Evolutionary conservation across 2,888 invertebrate genomes (phyloP), one percentile per base, ranked within the genome.

Genomic region (Macrosiphum euphorbiae): DNA sequence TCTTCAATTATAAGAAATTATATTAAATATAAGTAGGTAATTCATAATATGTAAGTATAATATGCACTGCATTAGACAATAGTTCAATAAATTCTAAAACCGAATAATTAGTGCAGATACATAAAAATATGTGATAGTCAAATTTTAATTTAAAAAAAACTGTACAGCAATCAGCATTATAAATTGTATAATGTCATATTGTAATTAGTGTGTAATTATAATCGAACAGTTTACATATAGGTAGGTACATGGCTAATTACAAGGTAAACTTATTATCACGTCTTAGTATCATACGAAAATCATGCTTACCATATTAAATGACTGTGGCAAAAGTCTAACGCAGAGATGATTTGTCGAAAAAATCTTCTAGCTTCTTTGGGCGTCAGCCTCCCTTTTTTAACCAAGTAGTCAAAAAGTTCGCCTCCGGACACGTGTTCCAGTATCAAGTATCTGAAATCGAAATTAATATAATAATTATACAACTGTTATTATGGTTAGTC

Each of bases 361-460:
- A 99, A 99, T 95, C 99, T 97, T 94, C 99, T 96, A 7, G 99
- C 99, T 96, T 99, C 99, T 96, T 99, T 99, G 0, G 99, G 99
- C 94, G 99, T 99, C 90, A 99, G 97, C 92, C 99, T 97, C 88
- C 99, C 99, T 96, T 99, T 99, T 96, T 99, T 99, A 94, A 99
- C 99, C 95, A 99, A 97, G 96, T 99, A 99, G 96, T 99, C 99
- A 96, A 99, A 99, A 90, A 99, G 96, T 96, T 99, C 99, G 0
- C 99, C 99, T 1, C 99, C 99, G 94, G 99, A 99, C 1, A 99
- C 99, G 96, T 99, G 99, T 96, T 99, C 99, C 96, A 99, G 96
- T 95, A 99, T 98, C 96, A 99, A 97, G 96, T 99, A 99, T 96
- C 99, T 99, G 47, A 50, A 87, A 86, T 47, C 2, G 2, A 16